Evolutionary conservation across 2,888 invertebrate genomes (phyloP), one percentile per base, ranked within the genome.

Genomic region (Criorhina ranunculi): DNA sequence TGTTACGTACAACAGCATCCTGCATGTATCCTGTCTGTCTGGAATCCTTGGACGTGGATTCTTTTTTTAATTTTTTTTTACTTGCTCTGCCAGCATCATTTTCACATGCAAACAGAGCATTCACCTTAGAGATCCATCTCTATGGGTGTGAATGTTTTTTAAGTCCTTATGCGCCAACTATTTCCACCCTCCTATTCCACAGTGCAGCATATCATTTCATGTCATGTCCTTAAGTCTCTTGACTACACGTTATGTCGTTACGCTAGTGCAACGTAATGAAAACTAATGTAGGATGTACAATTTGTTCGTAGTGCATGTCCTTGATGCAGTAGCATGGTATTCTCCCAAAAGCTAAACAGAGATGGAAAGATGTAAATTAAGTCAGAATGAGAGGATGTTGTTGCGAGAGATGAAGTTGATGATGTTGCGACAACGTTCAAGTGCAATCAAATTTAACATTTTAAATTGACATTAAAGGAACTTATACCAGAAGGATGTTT

Each of bases 401-500:
- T 85, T 75, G 75, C 85, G 64, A 24, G 24, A 24, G 24, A 79
- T 75, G 80, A 85, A 85, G 85, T 80, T 85, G 85, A 85, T 80
- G 85, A 85, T 85, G 75, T 76, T 85, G 85, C 85, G 66, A 85
- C 85, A 85, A 70, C 80, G 85, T 80, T 85, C 85, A 85, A 85
- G 85, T 80, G 85, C 85, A 85, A 85, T 85, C 85, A 85, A 85
- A 85, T 85, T 85, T 80, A 85, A 80, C 75, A 85, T 85, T 80
- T 76, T 70, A 80, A 80, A 85, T 85, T 85, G 85, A 85, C 85
- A 80, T 76, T 80, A 80, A 80, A 76, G 75, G 64, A 76, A 80
- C 85, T 80, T 80, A 31, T 33, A 62, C 2, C 24, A 24, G 62
- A 79, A 76, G 64, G 64, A 57, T 49, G 17, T 12, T 6, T 0